These are phyloP conservation scores for Tokudaia tokunoshimensis DNA, from an alignment of 2,797 vertebrate species.

Conservation along the genomic window DNA sequence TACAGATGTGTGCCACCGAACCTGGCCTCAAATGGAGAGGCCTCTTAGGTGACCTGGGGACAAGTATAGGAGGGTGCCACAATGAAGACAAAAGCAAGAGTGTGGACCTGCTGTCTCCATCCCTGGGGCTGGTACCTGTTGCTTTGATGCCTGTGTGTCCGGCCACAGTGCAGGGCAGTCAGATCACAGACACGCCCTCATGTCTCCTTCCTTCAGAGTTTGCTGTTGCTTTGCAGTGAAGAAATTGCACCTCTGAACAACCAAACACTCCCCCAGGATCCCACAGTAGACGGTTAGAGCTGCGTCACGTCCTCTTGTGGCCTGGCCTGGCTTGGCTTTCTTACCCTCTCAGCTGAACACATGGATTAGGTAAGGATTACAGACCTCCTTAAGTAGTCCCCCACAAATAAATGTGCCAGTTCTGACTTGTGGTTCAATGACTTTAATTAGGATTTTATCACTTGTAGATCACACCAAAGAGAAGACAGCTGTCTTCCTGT, in stretches of 20 bases:
- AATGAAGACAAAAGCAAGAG: background rate
- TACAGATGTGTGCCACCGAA: background rate
- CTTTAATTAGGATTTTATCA: conserved; percentile 55
- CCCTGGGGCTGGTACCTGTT: background rate
- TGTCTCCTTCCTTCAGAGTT: background rate
- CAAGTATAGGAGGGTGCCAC: too few species aligned
- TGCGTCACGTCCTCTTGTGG: background rate
- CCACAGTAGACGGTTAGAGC: background rate
- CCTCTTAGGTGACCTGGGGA: background rate
- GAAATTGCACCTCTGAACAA: background rate
- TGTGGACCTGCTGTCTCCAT: background rate
- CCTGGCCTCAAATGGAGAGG: background rate
- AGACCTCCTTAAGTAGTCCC: background rate
- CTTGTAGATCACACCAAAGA: conserved; percentile 13
- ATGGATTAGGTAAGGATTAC: conserved; percentile 34
- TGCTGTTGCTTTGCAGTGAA: background rate
- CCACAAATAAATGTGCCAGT: conserved; percentile 60
- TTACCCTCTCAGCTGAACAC: background rate
- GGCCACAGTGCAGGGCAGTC: background rate
- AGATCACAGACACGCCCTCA: background rate
- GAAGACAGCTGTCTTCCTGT: conserved; percentile 46
- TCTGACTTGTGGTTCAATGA: conserved; percentile 50
- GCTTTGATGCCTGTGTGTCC: background rate
- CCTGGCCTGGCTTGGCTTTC: conserved; percentile 5
- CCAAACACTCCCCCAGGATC: background rate